Conservation (phyloP, 2,888 invertebrate genomes). For the Lamellibrachia columna region DNA sequence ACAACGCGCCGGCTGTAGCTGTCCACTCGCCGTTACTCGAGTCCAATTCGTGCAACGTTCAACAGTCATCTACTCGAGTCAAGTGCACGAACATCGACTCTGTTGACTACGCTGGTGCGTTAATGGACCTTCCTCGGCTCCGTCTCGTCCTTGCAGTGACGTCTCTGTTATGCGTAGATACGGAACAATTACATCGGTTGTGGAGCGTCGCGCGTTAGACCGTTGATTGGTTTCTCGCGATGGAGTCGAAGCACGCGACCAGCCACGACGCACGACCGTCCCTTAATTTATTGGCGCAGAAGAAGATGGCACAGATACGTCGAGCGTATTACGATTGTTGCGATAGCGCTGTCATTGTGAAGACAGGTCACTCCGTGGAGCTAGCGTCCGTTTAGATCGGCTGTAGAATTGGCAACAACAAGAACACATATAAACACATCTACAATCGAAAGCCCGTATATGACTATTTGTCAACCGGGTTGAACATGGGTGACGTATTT, state of each 20-base stretch:
- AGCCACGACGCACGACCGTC: not conserved
- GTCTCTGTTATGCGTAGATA: not conserved
- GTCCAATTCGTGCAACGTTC: not conserved
- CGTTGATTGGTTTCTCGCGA: not conserved
- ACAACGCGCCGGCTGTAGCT: not conserved
- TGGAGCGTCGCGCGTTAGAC: not conserved
- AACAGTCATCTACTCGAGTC: not conserved
- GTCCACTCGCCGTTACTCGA: not conserved
- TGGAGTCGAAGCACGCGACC: not conserved
- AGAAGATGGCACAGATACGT: not conserved
- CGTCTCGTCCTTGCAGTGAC: not conserved
- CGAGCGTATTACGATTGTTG: not conserved
- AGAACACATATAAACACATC: not conserved
- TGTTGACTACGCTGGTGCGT: too few relatives aligned
- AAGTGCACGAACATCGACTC: not conserved
- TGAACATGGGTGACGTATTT: not conserved
- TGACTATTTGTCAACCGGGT: not conserved
- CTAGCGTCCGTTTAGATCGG: not conserved
- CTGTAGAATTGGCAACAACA: not conserved
- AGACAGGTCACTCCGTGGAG: not conserved
- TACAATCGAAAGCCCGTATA: too few relatives aligned
- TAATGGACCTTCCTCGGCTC: too few relatives aligned
- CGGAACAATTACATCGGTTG: not conserved
- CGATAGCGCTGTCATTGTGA: not conserved
- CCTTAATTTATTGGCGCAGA: not conserved